Evolutionary conservation across 2,797 vertebrate species (phyloP), one percentile per base, ranked within the genome.

Genomic region (Orientallactaga sibirica): DNA sequence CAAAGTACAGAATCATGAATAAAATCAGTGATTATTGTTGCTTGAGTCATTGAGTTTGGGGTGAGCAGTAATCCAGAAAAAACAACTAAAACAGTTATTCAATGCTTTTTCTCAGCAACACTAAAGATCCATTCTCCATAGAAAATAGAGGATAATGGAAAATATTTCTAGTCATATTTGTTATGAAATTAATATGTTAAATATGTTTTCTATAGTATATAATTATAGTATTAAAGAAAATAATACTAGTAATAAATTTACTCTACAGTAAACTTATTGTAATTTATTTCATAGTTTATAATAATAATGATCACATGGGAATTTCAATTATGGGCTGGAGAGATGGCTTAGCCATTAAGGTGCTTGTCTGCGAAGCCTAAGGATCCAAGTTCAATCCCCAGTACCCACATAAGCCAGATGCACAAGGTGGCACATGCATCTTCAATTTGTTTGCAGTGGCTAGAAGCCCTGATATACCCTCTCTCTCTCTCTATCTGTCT

Each of bases 31-130:
- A 14, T 48, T 14, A 2, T 27, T 73, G 43, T 73, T 71, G 58
- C 82, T 73, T 68, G 52, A 86, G 12, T 33, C 33, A 90, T 48
- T 93, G 68, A 86, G 58, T 86, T 92, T 78, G 3, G 29, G 29
- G 48, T 43, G 1, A 8, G n/a, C 81, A 85, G 8, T 79, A 73
- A 81, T 8, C 33, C 52, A 92, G 29, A 85, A 88, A 85, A 75
- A 37, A 66, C 66, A 75, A 76, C 55, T n/a, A 9, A 52, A 77
- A 84, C 4, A 55, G 58, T 83, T 92, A 70, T 41, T 18, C 37
- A 80, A 55, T 64, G 41, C n/a, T 61, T 88, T 20, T 20, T 70
- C n/a, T 88, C 20, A 77, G 52, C 37, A 83, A 24, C 48, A 68
- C 73, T 73, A 87, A 87, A 87, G 66, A 58, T 52, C n/a, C 55